phyloP scores from a whole-genome alignment of 2,888 invertebrate species.

The Cinara cedri region DNA sequence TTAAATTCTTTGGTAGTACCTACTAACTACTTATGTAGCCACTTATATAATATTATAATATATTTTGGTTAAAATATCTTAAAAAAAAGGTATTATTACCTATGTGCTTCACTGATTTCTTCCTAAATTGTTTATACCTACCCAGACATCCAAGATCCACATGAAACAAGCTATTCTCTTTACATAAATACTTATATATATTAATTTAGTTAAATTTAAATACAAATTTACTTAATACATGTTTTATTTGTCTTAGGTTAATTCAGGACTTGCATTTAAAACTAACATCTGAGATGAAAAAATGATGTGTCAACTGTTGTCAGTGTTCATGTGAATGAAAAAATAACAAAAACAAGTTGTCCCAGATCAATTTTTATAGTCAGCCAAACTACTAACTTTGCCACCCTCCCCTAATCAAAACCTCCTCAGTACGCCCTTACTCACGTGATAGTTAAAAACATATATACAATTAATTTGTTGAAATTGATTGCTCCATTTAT shows the following conservation, averaged over 20 bases:
- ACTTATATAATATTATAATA: not conserved
- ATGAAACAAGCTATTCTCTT: too few relatives aligned
- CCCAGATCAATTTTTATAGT: too few relatives aligned
- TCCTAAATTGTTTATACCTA: not conserved
- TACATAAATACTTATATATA: too few relatives aligned
- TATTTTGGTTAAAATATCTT: not conserved
- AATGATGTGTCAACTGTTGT: slow-evolving; percentile 7
- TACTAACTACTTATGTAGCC: not conserved
- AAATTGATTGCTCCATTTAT: too few relatives aligned
- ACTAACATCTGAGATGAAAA: not conserved
- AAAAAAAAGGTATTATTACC: not conserved
- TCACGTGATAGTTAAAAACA: too few relatives aligned
- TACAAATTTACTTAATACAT: not conserved
- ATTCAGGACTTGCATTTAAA: not conserved
- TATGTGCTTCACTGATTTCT: not conserved
- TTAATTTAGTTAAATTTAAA: too few relatives aligned
- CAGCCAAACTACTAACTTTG: too few relatives aligned
- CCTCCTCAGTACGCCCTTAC: too few relatives aligned
- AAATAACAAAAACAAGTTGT: too few relatives aligned
- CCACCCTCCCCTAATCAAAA: too few relatives aligned
- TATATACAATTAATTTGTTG: too few relatives aligned
- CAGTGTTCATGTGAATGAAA: not conserved
- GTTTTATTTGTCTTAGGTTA: not conserved
- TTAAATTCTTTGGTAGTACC: not conserved
- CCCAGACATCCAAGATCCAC: too few relatives aligned